phyloP scores from a whole-genome alignment of 1,140 invertebrate genomes.

The Tribolium madens region DNA sequence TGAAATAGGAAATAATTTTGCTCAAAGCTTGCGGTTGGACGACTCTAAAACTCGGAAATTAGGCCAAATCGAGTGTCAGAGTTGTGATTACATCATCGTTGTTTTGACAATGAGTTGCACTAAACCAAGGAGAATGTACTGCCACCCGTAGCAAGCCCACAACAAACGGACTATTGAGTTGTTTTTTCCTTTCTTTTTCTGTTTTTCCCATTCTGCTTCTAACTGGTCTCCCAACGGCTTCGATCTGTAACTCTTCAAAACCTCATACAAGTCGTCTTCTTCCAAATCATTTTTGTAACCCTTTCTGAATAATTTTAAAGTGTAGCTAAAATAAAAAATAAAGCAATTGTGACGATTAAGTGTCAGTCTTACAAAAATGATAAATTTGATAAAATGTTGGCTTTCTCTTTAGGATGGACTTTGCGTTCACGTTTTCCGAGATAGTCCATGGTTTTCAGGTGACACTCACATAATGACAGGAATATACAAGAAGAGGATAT shows the following conservation, averaged over 20 bases:
- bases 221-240: constrained; percentile 55
- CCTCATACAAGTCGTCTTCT: constrained; percentile 59
- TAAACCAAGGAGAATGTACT: constrained; percentile 51
- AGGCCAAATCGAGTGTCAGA: background rate
- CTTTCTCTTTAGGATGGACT: constrained; percentile 53
- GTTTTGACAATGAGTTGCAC: constrained; percentile 47
- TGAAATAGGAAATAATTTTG: constrained; percentile 53
- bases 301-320: constrained; percentile 54
- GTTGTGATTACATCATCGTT: constrained; percentile 46
- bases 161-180: constrained; percentile 51
- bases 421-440: constrained; percentile 43
- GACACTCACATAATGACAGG: background rate
- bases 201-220: constrained; percentile 57
- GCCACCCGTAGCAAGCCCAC: constrained; percentile 50
- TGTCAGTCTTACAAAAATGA: constrained; percentile 54
- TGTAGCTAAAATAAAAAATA: constrained; percentile 53
- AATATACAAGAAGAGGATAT: background rate
- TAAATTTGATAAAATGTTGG: constrained; percentile 51
- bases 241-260: constrained; percentile 52
- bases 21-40: constrained; percentile 36
- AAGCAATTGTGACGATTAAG: background rate
- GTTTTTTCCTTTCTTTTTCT: constrained; percentile 47
- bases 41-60: constrained; percentile 20
- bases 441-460: constrained; percentile 45
- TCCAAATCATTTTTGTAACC: constrained; percentile 53